Base-by-base conservation (phyloP, 2,797 vertebrate species). In the Myripristis murdjan region DNA sequence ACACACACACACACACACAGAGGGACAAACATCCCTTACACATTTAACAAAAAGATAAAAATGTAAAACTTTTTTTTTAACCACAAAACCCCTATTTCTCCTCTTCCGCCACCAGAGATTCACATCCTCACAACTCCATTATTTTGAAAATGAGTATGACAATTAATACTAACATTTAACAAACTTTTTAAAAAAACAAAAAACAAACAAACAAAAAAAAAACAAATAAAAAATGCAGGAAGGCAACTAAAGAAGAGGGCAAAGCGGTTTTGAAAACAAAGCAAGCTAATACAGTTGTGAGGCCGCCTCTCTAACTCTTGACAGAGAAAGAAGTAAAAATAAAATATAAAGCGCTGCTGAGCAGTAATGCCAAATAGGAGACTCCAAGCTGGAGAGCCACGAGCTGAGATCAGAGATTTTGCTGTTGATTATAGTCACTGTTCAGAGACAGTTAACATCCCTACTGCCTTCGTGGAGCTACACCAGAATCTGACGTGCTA, bases 231-330 rank as follows among this genome's bases (percentile, higher is more conserved):
- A 83, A 77, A 89, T 64, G 47, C 35, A 90, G 76, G 78, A 94
- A 94, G 91, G 90, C 88, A 91, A 90, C 77, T 91, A 93, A 89
- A 83, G 64, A 91, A 72, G 71, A 37, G 61, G 82, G 73, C 61
- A 75, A 77, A 92, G 81, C 44, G 24, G 51, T 57, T 76, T 24
- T 85, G 63, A 59, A 61, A 43, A 71, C 57, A 79, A 14, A 68
- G 56, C 3, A 44, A 41, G 57, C 18, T 68, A 51, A 56, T 62
- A 73, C 56, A 66, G 59, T 64, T 61, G 44, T 28, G 12, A 49
- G 24, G 48, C 63, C 57, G 49, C 4, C 35, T 57, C 9, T 14
- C 12, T 20, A 64, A 60, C 58, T 70, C 11, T 57, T 59, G 20
- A 61, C 49, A 44, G 31, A 70, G 77, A 82, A 22, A 73, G 59